Evolutionary conservation across 2,113 vertebrate genomes (phyloP), one percentile per base, ranked within the genome.

Genomic region (Australoheros scitulus): DNA sequence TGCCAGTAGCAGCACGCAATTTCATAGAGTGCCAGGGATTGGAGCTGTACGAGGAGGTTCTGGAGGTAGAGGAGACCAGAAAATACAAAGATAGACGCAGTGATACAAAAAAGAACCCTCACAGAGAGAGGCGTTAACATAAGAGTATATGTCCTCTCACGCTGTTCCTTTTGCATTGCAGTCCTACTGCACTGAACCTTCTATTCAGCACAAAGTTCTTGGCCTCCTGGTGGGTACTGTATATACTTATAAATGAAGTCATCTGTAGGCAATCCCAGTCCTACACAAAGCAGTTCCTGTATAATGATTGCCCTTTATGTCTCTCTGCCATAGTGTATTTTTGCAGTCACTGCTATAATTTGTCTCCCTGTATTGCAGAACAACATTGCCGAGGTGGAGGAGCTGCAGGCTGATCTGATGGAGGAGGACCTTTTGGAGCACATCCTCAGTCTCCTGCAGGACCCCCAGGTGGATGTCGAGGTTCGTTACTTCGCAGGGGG

Each of bases 401-500:
- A 96, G 52, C 91, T 99, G 43, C 97, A 97, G 90, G 93, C 91
- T 10, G 95, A 97, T 57, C 90, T 99, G 72, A 97, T 98, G 97
- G 96, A 96, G 92, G 97, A 97, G 85, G 97, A 97, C 80, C 97
- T 99, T 59, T 94, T 98, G 94, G 96, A 97, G 85, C 96, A 98
- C 93, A 95, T 98, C 91, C 96, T 97, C 83, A 95, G 91, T 56
- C 91, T 99, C 55, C 59, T 99, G 83, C 96, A 96, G 91, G 96
- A 96, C 55, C 90, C 96, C 47, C 95, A 97, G 89, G 94, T 98
- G 70, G 96, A 98, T 89, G 82, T 95, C 47, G 89, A 83, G 15
- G 97, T 99, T 79, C 96, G 97, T 74, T 99, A 98, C 94, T 99
- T 99, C 80, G 98, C 98, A 20, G 98, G 97, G 34, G 97, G 97